phyloP scores from a whole-genome alignment of 1,140 invertebrate genomes.

The Homarus americanus region DNA sequence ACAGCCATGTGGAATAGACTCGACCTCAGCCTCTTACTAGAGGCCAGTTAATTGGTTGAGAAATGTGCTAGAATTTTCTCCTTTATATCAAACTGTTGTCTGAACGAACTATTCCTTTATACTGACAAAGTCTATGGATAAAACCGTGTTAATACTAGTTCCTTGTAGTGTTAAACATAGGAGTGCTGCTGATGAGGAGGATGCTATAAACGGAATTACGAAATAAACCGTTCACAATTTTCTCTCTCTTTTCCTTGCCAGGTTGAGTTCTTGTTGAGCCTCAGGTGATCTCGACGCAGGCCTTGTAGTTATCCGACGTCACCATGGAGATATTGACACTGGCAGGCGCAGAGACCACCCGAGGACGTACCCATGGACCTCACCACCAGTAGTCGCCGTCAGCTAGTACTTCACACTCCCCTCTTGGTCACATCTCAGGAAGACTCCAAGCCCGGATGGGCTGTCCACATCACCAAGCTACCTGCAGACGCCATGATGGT shows the following conservation, averaged over 20 bases:
- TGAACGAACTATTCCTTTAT: too few relatives aligned
- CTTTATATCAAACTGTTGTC: too few relatives aligned
- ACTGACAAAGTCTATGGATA: too few relatives aligned
- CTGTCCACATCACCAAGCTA: neutral
- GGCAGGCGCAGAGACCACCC: constrained; percentile 7
- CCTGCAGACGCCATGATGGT: neutral
- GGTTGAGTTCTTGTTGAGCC: neutral
- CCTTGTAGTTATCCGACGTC: constrained; percentile 16
- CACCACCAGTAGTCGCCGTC: constrained; percentile 10
- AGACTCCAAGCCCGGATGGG: neutral
- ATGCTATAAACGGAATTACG: too few relatives aligned
- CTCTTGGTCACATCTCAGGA: constrained; percentile 11
- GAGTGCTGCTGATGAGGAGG: too few relatives aligned
- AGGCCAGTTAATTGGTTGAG: too few relatives aligned
- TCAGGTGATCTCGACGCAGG: constrained; percentile 27
- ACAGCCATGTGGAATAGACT: too few relatives aligned
- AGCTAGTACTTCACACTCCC: neutral
- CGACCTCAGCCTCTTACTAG: too few relatives aligned
- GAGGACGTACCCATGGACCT: constrained; percentile 58
- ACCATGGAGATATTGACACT: constrained; percentile 53
- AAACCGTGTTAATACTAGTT: too few relatives aligned
- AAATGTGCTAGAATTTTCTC: too few relatives aligned
- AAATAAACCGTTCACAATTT: constrained; percentile 8
- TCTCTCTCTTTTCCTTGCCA: constrained; percentile 19
- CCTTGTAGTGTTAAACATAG: too few relatives aligned